Evolutionary conservation across 1,140 invertebrate genomes (phyloP), one percentile per base, ranked within the genome.

Genomic region (Apis florea): DNA sequence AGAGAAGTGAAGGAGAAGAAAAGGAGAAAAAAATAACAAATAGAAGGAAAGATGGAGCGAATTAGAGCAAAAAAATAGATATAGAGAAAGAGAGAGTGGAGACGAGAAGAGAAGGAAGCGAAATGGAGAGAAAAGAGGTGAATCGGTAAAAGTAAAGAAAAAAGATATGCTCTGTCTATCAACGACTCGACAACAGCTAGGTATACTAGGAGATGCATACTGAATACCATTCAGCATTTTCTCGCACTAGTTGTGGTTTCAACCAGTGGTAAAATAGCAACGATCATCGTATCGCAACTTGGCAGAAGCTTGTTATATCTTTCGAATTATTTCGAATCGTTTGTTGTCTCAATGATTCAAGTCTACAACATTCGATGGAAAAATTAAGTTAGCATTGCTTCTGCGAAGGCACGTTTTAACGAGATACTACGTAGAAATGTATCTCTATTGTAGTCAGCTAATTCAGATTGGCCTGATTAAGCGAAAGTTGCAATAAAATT

Each of bases 111-210:
- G 0, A 47, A n/a, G 72, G 31, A 86, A 76, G 81, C 78, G 68
- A 73, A n/a, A 70, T 59, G 66, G 51, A 79, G 83, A 51, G 84
- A 78, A 70, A 79, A 56, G 49, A 24, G 64, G 24, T 66, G 26
- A 88, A 89, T 88, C 83, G 88, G 69, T 85, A 88, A 89, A 89
- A 88, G 77, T 86, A 84, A 87, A 85, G 49, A 85, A 85, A 86
- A 86, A 89, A 89, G 89, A 89, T 93, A 89, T 91, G 92, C 92
- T 93, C 89, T 92, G 93, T 93, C 93, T 93, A 93, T 93, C 93
- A 93, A 93, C 93, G 93, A 93, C 93, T 93, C 92, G 92, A 93
- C 93, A 93, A 93, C 90, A 93, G 93, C 91, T 90, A 90, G 88
- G 88, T 58, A 1, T 92, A 91, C 89, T 90, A 92, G 89, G 88